Conservation (phyloP, 2,113 vertebrate genomes). For the Hepsetus odoe region DNA sequence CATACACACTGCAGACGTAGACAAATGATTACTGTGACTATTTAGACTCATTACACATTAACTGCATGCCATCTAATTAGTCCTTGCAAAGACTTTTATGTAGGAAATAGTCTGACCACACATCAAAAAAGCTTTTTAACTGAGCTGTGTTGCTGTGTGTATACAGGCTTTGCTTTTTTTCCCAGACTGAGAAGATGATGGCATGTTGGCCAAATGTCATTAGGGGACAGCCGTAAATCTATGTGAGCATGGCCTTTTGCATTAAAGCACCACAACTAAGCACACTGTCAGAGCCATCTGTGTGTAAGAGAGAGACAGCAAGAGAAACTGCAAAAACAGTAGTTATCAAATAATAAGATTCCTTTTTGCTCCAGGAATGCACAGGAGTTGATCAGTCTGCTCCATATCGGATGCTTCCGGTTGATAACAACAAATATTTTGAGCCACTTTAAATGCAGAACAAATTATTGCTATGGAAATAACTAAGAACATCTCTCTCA, state of each 20-base stretch:
- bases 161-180: not conserved
- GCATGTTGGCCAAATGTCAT: slow-evolving; percentile 13
- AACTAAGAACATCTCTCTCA: too few relatives aligned
- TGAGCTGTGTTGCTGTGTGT: too few relatives aligned
- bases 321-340: not conserved
- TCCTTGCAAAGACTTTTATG: slow-evolving; percentile 13
- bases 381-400: too few relatives aligned
- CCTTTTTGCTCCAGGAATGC: too few relatives aligned
- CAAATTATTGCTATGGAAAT: too few relatives aligned
- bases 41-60: slow-evolving; percentile 22
- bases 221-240: not conserved
- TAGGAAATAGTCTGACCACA: slow-evolving; percentile 9
- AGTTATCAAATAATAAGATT: too few relatives aligned
- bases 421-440: too few relatives aligned
- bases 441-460: too few relatives aligned
- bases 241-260: not conserved
- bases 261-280: not conserved
- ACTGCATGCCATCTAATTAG: slow-evolving; percentile 17
- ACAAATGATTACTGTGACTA: slow-evolving; percentile 23
- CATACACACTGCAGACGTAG: slow-evolving; percentile 11
- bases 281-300: not conserved
- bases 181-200: not conserved
- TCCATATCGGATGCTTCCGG: too few relatives aligned
- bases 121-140: slow-evolving; percentile 22
- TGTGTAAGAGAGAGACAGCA: not conserved